Conservation (phyloP, 2,113 vertebrate genomes). For the Porphyrio hochstetteri region DNA sequence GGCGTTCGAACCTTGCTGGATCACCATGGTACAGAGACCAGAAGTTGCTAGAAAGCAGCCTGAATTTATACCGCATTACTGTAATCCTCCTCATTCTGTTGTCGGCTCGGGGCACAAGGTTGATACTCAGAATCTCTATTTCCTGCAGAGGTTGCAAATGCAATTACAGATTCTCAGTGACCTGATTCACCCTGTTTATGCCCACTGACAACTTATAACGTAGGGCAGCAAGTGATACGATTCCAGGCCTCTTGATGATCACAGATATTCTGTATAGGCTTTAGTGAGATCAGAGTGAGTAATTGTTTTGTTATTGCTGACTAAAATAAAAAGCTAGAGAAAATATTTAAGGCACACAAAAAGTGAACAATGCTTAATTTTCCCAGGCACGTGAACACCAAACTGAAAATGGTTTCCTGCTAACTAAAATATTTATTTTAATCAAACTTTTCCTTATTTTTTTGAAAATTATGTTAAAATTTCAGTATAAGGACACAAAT, state of each 20-base stretch:
- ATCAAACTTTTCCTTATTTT: neutral
- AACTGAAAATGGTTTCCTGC: neutral
- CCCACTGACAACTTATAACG: neutral
- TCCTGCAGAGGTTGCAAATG: constrained; percentile 4
- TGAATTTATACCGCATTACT: neutral
- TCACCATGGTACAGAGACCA: neutral
- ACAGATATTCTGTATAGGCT: neutral
- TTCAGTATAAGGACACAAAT: neutral
- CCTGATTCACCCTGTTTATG: neutral
- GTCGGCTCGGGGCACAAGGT: neutral
- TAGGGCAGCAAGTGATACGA: neutral
- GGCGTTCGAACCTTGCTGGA: neutral
- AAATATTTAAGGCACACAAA: neutral
- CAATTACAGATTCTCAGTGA: neutral
- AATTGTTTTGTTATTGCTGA: neutral
- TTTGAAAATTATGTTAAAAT: neutral
- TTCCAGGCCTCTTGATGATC: neutral
- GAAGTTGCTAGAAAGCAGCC: neutral
- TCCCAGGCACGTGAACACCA: neutral
- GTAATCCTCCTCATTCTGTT: neutral
- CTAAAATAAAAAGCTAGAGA: neutral
- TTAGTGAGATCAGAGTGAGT: neutral
- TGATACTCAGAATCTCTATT: neutral
- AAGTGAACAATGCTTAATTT: neutral
- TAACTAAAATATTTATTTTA: neutral